phyloP scores from a whole-genome alignment of 2,888 invertebrate genomes.

The Chrysina gloriosa region DNA sequence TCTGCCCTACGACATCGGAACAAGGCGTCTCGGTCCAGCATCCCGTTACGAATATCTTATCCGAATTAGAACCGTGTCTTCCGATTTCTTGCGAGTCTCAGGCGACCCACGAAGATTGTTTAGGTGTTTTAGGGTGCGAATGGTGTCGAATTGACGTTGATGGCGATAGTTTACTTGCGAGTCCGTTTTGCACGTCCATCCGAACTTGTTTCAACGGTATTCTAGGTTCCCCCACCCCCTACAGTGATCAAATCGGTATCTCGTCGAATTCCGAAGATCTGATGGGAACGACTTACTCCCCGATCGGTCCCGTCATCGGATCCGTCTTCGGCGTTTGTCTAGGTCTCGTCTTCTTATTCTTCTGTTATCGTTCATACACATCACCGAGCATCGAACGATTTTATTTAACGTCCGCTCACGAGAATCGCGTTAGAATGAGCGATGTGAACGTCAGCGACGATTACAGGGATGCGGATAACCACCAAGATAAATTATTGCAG shows the following conservation, averaged over 20 bases:
- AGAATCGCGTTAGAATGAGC: constrained; percentile 75
- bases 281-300: constrained; percentile 71
- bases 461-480: constrained; percentile 72
- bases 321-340: constrained; percentile 85
- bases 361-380: constrained; percentile 82
- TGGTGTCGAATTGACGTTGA: constrained; percentile 90
- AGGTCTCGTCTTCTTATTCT: constrained; percentile 83
- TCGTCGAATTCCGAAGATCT: constrained; percentile 59
- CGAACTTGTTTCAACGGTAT: constrained; percentile 89
- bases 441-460: constrained; percentile 79
- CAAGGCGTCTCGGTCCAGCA: constrained; percentile 47
- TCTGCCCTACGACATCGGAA: constrained; percentile 57
- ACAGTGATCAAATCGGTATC: constrained; percentile 76
- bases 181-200: constrained; percentile 85
- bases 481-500: constrained; percentile 76
- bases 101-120: constrained; percentile 73
- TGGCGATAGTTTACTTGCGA: constrained; percentile 73
- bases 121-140: constrained; percentile 85
- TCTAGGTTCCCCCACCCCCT: constrained; percentile 84
- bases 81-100: constrained; percentile 77
- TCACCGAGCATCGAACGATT: constrained; percentile 65
- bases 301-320: constrained; percentile 88
- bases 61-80: constrained; percentile 71
- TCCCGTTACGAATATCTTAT: constrained; percentile 46
- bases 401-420: constrained; percentile 68